phyloP scores from a whole-genome alignment of 2,113 vertebrate genomes.

The Pachypanchax playfairii region DNA sequence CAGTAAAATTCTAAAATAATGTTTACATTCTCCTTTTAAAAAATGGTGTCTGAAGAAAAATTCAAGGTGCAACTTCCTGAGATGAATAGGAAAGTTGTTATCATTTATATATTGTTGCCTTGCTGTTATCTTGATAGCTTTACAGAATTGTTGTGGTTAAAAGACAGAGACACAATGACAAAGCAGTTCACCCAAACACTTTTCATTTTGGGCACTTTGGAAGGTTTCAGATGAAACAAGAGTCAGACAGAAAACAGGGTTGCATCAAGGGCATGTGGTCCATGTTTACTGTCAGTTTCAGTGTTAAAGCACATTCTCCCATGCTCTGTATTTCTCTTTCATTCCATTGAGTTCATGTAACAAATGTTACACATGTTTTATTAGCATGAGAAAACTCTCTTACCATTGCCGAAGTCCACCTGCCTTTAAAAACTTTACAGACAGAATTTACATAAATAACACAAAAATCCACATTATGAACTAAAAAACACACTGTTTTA shows the following conservation, averaged over 20 bases:
- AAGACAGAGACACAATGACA: background rate
- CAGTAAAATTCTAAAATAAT: no score
- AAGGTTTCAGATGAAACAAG: constrained; percentile 33
- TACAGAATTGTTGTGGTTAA: background rate
- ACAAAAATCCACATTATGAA: no score
- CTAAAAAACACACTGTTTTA: no score
- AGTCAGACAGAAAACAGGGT: constrained; percentile 28
- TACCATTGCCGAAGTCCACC: background rate
- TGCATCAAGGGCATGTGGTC: constrained; percentile 35
- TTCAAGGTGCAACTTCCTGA: no score
- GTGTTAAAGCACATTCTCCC: background rate
- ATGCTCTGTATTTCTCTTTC: background rate
- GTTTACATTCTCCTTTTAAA: no score
- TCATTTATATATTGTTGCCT: no score
- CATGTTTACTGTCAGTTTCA: constrained; percentile 20
- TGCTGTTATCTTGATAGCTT: no score
- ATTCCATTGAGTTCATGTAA: constrained; percentile 1
- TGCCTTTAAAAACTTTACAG: no score
- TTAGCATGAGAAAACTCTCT: background rate
- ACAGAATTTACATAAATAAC: no score
- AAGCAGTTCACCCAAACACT: background rate
- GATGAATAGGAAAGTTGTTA: no score
- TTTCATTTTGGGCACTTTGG: constrained; percentile 33
- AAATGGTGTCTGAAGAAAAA: no score
- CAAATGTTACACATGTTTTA: background rate